Evolutionary conservation across 2,888 invertebrate genomes (phyloP).

Genomic region (Aproaerema taeniolella): DNA sequence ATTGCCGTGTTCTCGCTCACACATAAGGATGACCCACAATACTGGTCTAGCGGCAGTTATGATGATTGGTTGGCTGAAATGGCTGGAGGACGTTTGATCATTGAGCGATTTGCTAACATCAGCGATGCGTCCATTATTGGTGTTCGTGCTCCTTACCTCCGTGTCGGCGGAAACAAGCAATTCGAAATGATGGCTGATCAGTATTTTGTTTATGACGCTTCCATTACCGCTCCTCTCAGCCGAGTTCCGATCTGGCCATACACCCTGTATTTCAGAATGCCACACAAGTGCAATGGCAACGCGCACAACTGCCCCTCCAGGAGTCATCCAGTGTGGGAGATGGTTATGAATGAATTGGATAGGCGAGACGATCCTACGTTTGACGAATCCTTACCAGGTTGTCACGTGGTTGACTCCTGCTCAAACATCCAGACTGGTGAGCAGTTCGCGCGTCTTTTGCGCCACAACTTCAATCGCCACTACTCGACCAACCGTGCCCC

Average conservation of each 20-base stretch:
- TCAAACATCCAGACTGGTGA: conserved; percentile 95
- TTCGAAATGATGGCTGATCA: conserved; percentile 98
- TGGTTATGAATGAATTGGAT: conserved; percentile 97
- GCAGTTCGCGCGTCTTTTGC: conserved; percentile 91
- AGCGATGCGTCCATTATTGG: conserved; percentile 94
- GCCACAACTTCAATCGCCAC: conserved; percentile 97
- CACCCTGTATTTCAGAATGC: conserved; percentile 97
- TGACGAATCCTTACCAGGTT: conserved; percentile 95
- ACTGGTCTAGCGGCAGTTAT: conserved; percentile 92
- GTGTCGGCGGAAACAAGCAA: conserved; percentile 95
- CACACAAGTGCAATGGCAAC: conserved; percentile 96
- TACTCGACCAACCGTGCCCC: conserved; percentile 96
- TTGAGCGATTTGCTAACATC: conserved; percentile 93
- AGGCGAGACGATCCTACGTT: conserved; percentile 95
- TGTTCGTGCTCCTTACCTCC: conserved; percentile 90
- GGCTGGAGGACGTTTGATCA: conserved; percentile 92
- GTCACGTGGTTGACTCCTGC: conserved; percentile 96
- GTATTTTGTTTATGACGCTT: conserved; percentile 96
- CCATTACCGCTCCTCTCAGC: conserved; percentile 92
- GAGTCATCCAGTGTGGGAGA: conserved; percentile 96
- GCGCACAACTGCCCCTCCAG: conserved; percentile 94
- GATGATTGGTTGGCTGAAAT: conserved; percentile 97
- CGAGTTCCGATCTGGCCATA: conserved; percentile 98
- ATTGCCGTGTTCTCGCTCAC: conserved; percentile 94
- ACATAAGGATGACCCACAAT: conserved; percentile 94